phyloP scores from a whole-genome alignment of 2,113 vertebrate genomes.

The cattle (Bos taurus) region DNA sequence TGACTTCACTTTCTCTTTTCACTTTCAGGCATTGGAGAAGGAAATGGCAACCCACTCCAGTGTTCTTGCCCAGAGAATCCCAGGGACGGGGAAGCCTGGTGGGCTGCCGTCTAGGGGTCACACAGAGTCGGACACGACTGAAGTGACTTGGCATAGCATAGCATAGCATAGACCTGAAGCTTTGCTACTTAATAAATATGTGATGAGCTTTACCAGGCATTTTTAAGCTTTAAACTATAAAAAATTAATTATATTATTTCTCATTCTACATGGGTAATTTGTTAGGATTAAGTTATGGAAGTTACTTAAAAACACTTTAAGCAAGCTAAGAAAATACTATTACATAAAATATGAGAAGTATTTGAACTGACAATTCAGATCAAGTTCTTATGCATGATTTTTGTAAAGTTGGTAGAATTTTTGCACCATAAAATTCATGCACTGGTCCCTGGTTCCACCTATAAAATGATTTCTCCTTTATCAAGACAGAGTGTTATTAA shows the following conservation, averaged over 20 bases:
- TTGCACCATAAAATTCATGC: not conserved
- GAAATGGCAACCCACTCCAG: too few relatives aligned
- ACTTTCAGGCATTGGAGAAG: too few relatives aligned
- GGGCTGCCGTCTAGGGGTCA: too few relatives aligned
- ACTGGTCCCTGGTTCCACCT: not conserved
- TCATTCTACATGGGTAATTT: not conserved
- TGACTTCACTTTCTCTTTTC: too few relatives aligned
- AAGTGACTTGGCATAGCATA: too few relatives aligned
- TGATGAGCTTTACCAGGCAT: not conserved
- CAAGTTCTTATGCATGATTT: not conserved
- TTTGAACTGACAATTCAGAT: not conserved
- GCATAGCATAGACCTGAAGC: not conserved
- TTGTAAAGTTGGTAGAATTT: constrained; percentile 28
- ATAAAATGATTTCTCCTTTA: not conserved
- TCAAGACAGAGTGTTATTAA: not conserved
- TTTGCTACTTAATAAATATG: not conserved
- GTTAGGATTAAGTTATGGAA: not conserved
- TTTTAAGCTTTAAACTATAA: constrained; percentile 17
- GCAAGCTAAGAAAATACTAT: not conserved
- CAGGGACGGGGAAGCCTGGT: too few relatives aligned
- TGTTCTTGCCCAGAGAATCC: too few relatives aligned
- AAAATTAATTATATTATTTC: not conserved
- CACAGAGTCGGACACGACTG: too few relatives aligned
- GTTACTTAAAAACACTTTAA: not conserved
- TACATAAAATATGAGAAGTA: not conserved